A percentile compares a stretch with the other conserved stretches of the same genome.
Evolutionary conservation across 2,888 invertebrate species (phyloP).

Genomic region (Ochropleura plecta): DNA sequence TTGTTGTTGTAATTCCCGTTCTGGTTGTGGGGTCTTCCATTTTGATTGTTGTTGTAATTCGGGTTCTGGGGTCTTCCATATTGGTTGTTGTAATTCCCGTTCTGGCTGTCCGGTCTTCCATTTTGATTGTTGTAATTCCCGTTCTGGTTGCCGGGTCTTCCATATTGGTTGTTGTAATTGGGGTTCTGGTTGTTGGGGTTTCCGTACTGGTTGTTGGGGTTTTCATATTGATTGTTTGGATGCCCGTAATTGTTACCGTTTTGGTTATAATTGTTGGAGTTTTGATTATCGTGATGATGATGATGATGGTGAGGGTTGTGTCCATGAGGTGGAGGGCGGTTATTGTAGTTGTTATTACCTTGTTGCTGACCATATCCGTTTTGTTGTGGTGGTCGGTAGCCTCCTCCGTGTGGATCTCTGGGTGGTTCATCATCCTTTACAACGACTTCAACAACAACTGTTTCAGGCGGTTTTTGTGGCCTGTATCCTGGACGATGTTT

Average conservation of each 20-base stretch:
- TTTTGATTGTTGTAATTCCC: conserved; percentile 17
- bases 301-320: conserved; percentile 41
- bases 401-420: conserved; percentile 42
- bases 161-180: conserved; percentile 42
- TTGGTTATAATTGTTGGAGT: conserved; percentile 37
- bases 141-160: conserved; percentile 13
- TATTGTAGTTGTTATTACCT: conserved; percentile 58
- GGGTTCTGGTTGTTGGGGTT: conserved; percentile 48
- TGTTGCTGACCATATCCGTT: conserved; percentile 59
- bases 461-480: conserved; percentile 67
- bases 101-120: conserved; percentile 21
- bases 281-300: conserved; percentile 39
- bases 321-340: conserved; percentile 35
- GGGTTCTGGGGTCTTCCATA: conserved; percentile 22
- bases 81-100: conserved; percentile 8
- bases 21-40: conserved; percentile 20
- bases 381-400: conserved; percentile 60
- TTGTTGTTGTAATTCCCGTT: conserved; percentile 27
- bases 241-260: conserved; percentile 37
- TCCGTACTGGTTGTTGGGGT: conserved; percentile 53
- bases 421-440: conserved; percentile 65
- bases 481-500: conserved; percentile 42
- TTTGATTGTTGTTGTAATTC: conserved; percentile 25
- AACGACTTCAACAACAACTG: conserved; percentile 68
- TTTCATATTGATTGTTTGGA: conserved; percentile 44